phyloP scores from a whole-genome alignment of 2,888 invertebrate genomes.

The Vannuccia rotundouncinata region DNA sequence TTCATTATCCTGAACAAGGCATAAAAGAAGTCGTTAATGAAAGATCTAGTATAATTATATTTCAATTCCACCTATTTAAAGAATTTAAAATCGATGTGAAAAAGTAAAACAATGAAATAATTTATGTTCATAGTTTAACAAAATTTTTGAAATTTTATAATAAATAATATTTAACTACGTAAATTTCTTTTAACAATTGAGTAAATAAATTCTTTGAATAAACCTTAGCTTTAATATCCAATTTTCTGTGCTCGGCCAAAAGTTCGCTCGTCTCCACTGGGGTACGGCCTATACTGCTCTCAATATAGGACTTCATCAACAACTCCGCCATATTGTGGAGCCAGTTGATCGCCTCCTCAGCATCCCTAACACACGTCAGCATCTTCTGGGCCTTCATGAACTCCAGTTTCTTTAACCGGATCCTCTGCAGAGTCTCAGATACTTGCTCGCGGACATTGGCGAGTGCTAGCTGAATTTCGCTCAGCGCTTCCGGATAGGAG shows the following conservation, averaged over 20 bases:
- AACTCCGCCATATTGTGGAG: neutral
- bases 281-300: conserved; percentile 21
- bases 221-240: conserved; percentile 26
- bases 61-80: no score
- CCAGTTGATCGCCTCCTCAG: neutral
- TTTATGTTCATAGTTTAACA: no score
- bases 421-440: neutral
- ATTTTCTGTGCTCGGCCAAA: conserved; percentile 3
- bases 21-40: neutral
- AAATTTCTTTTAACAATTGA: neutral
- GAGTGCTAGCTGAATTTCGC: neutral
- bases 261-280: conserved; percentile 28
- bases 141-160: no score
- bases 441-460: neutral
- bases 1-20: neutral
- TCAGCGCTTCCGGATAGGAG: neutral
- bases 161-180: no score
- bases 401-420: conserved; percentile 5
- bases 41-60: no score
- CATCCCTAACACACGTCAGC: conserved; percentile 33
- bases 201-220: neutral
- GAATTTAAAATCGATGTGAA: no score
- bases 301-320: neutral
- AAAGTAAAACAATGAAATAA: no score
- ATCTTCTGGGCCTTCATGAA: conserved; percentile 15